A percentile compares a stretch with the other conserved stretches of the same genome.
These are phyloP conservation scores for Hypomecis punctinalis DNA, from an alignment of 2,888 invertebrate genomes.

Conservation along the genomic window DNA sequence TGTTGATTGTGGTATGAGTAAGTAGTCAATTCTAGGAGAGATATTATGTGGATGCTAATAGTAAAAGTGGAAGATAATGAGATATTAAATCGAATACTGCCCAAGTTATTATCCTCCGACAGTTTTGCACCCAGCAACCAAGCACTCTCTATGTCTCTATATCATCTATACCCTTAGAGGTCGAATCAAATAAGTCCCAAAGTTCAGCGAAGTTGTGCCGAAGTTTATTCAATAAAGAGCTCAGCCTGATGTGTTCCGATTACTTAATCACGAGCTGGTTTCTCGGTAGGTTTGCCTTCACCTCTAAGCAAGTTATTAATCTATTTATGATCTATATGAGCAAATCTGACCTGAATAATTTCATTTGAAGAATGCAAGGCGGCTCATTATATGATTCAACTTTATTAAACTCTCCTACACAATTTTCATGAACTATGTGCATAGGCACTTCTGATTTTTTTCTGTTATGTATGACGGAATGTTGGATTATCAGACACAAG, in stretches of 20 bases:
- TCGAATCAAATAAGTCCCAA: slow-evolving; percentile 15
- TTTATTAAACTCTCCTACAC: neutral
- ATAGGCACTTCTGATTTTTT: no score
- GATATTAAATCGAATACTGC: no score
- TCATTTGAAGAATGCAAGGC: slow-evolving; percentile 6
- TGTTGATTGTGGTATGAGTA: no score
- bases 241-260: slow-evolving; percentile 15
- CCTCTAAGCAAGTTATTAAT: slow-evolving; percentile 17
- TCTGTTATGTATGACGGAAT: no score
- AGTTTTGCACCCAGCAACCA: no score
- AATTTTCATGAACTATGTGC: no score
- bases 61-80: no score
- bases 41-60: no score
- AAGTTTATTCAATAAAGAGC: slow-evolving; percentile 28
- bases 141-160: no score
- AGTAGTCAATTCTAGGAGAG: no score
- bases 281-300: slow-evolving; percentile 22
- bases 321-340: slow-evolving; percentile 6
- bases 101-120: no score
- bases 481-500: no score
- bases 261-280: slow-evolving; percentile 19
- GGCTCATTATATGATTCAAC: neutral
- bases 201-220: slow-evolving; percentile 15
- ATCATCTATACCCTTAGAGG: neutral
- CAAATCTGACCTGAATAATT: slow-evolving; percentile 2